Conservation (phyloP, 2,888 invertebrate species). For the Idaea straminata region DNA sequence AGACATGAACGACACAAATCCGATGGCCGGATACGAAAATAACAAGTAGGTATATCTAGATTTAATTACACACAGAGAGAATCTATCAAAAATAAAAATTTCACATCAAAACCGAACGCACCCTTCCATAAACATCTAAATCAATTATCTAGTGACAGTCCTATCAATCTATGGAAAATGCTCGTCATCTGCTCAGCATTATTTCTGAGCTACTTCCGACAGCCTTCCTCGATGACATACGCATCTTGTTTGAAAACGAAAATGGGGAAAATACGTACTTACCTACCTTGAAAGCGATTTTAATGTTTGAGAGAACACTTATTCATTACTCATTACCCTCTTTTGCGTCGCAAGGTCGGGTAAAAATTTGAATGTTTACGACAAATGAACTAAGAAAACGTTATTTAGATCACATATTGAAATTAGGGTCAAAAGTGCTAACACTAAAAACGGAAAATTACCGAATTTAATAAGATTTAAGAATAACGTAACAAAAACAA, state of each 20-base stretch:
- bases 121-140: conserved; percentile 52
- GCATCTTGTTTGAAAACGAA: background rate
- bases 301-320: background rate
- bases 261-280: background rate
- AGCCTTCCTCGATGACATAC: conserved; percentile 14
- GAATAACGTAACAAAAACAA: conserved; percentile 4
- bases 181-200: conserved; percentile 55
- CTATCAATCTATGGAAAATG: conserved; percentile 56
- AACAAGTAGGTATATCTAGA: conserved; percentile 22
- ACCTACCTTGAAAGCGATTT: background rate
- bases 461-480: conserved; percentile 15
- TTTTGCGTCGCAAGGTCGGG: no score
- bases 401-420: no score
- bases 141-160: conserved; percentile 46
- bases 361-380: background rate
- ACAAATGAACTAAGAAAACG: no score
- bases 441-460: conserved; percentile 16
- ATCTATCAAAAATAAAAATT: conserved; percentile 16
- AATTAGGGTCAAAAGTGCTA: conserved; percentile 2
- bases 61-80: conserved; percentile 28
- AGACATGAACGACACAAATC: no score
- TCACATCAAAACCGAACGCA: conserved; percentile 17
- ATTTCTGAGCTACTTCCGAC: conserved; percentile 53
- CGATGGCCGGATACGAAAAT: conserved; percentile 7
- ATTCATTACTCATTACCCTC: background rate